Conservation (phyloP, 2,797 vertebrate species). For the Microctenopoma lineatum region DNA sequence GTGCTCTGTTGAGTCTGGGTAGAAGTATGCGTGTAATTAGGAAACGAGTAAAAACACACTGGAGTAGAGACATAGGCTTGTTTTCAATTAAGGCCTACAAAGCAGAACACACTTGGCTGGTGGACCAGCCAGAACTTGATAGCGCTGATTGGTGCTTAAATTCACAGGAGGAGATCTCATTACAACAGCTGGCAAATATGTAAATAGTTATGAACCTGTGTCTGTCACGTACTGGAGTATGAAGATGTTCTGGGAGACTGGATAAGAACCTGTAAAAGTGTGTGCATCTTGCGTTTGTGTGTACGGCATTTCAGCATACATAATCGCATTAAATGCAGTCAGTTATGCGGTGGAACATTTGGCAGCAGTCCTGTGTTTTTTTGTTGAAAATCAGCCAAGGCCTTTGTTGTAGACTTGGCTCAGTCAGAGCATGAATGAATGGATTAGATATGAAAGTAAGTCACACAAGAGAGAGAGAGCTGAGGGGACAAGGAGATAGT, state of each 20-base stretch:
- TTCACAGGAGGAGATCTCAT: slow-evolving; percentile 61
- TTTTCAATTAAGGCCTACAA: slow-evolving; percentile 68
- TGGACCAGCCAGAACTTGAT: slow-evolving; percentile 44
- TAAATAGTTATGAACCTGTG: slow-evolving; percentile 25
- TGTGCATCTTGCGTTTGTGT: slow-evolving; percentile 44
- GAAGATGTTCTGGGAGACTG: slow-evolving; percentile 20
- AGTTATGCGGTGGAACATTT: slow-evolving; percentile 63
- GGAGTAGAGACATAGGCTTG: slow-evolving; percentile 51
- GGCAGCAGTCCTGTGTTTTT: slow-evolving; percentile 65
- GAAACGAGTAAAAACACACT: slow-evolving; percentile 49
- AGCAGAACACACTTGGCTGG: slow-evolving; percentile 49
- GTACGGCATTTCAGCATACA: slow-evolving; percentile 64
- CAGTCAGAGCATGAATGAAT: slow-evolving; percentile 62
- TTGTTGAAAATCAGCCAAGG: slow-evolving; percentile 68
- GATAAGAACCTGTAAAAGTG: slow-evolving; percentile 14
- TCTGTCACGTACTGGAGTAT: slow-evolving; percentile 23
- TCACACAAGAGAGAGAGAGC: slow-evolving; percentile 41
- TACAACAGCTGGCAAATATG: slow-evolving; percentile 35
- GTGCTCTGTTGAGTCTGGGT: slow-evolving; percentile 36
- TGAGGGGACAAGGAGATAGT: slow-evolving; percentile 33
- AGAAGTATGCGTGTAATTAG: slow-evolving; percentile 60
- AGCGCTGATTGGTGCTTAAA: slow-evolving; percentile 54
- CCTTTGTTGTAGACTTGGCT: slow-evolving; percentile 64
- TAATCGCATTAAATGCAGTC: slow-evolving; percentile 70
- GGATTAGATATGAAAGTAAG: slow-evolving; percentile 63